A percentile compares a stretch with the other conserved stretches of the same genome.
phyloP scores from a whole-genome alignment of 2,888 invertebrate species.

The Caenorhabditis zanzibari region DNA sequence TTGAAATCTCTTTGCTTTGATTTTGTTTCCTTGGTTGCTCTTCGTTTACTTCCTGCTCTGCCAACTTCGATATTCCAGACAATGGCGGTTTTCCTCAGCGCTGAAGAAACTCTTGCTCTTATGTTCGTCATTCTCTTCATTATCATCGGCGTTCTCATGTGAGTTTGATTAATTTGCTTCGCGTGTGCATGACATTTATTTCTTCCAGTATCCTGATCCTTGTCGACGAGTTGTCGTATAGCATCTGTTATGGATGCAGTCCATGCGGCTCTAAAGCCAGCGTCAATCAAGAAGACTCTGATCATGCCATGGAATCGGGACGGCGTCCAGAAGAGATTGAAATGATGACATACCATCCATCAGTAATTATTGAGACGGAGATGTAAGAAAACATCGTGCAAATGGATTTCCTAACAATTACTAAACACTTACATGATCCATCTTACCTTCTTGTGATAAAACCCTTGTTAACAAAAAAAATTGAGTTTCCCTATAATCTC shows the following conservation, averaged over 20 bases:
- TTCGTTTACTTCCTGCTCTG: no score
- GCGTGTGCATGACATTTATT: neutral
- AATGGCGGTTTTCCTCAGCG: neutral
- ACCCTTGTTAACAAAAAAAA: no score
- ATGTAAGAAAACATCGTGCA: no score
- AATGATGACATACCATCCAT: neutral
- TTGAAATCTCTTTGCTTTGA: no score
- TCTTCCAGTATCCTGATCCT: slow-evolving; percentile 4
- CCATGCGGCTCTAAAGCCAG: neutral
- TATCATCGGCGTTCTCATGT: neutral
- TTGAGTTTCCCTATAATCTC: no score
- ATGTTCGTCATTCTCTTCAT: slow-evolving; percentile 1
- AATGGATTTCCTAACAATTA: neutral
- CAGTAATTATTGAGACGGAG: no score
- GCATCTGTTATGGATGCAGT: neutral
- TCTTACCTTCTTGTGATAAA: no score
- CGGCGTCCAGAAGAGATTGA: neutral
- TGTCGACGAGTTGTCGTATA: neutral
- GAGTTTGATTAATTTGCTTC: neutral
- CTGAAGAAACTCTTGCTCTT: neutral
- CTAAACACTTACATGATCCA: no score
- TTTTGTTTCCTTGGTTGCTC: no score
- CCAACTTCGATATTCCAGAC: no score
- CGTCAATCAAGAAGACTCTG: neutral
- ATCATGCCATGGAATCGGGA: no score